Evolutionary conservation across 2,888 invertebrate genomes (phyloP), one percentile per base, ranked within the genome.

Genomic region (Pyrgus malvae): DNA sequence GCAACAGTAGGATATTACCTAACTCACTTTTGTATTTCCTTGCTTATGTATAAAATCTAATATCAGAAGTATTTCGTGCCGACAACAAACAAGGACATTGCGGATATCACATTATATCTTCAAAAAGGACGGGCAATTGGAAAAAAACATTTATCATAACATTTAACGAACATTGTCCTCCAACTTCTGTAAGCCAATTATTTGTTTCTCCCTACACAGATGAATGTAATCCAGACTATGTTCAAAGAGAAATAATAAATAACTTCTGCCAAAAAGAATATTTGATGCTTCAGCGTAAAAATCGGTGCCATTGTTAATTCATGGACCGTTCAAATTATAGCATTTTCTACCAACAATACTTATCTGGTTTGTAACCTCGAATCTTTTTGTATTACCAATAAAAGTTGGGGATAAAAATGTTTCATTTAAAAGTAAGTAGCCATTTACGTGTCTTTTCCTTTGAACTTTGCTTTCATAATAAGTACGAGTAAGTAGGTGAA

Each of bases 221-320:
- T 46, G 17, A 23, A 46, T 21, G 46, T 33, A 35, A 50, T 23
- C n/a, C 33, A 27, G 41, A 33, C 41, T 33, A n/a, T n/a, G 41
- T 51, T 44, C 33, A 42, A 33, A 44, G 41, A 42, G 35, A 35
- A 51, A 51, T 44, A 42, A 51, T 42, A 14, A 48, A 25, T 16
- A 27, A 16, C 37, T 37, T 19, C 11, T 35, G 27, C 12, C 42
- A 27, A 27, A 42, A 41, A 25, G 25, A 35, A 37, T 44, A 42
- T 51, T 51, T 42, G 35, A 51, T 42, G 46, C 35, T 46, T 23
- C 46, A 21, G 14, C 46, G 35, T 16, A 29, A 45, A 45, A 12
- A 45, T 45, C 33, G 23, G 41, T 42, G 41, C 17, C 41, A 50
- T 42, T 41, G 31, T 12, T 41, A 41, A 42, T 42, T 41, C 41